phyloP scores from a whole-genome alignment of 1,140 invertebrate genomes.

The Varroa destructor region DNA sequence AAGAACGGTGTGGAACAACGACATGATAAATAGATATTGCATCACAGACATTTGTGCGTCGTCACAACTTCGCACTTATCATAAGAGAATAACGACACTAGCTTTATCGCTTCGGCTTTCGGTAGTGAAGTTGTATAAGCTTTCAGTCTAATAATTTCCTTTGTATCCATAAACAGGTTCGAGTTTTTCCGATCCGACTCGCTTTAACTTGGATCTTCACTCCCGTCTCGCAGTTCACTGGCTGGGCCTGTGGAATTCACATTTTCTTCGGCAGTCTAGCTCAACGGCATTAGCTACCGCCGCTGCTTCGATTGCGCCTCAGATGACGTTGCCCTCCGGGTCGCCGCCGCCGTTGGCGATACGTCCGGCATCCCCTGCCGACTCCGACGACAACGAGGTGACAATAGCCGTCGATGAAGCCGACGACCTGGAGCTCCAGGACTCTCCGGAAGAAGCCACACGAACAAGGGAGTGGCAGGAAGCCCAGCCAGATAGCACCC shows the following conservation, averaged over 20 bases:
- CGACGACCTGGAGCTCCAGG: neutral
- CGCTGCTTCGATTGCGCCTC: neutral
- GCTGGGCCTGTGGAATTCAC: conserved; percentile 20
- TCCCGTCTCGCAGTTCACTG: conserved; percentile 19
- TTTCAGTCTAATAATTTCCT: neutral
- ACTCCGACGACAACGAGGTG: neutral
- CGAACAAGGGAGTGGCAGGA: no score
- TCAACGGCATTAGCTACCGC: neutral
- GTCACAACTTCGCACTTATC: no score
- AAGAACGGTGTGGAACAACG: no score
- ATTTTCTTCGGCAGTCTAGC: neutral
- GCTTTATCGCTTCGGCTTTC: no score
- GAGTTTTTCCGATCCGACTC: neutral
- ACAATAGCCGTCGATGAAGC: neutral
- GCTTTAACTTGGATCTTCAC: conserved; percentile 14
- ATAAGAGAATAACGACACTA: no score
- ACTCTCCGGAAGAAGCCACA: neutral
- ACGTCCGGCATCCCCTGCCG: neutral
- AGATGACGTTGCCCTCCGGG: neutral
- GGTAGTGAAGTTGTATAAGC: no score
- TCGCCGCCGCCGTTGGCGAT: neutral
- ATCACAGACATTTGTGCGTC: no score
- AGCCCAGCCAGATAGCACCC: conserved; percentile 4
- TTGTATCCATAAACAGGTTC: neutral
- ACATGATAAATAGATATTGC: no score